Percentiles rank a stretch among this genome's conserved stretches.
phyloP scores from a whole-genome alignment of 2,888 invertebrate species.

The Cyrtodaria siliqua region DNA sequence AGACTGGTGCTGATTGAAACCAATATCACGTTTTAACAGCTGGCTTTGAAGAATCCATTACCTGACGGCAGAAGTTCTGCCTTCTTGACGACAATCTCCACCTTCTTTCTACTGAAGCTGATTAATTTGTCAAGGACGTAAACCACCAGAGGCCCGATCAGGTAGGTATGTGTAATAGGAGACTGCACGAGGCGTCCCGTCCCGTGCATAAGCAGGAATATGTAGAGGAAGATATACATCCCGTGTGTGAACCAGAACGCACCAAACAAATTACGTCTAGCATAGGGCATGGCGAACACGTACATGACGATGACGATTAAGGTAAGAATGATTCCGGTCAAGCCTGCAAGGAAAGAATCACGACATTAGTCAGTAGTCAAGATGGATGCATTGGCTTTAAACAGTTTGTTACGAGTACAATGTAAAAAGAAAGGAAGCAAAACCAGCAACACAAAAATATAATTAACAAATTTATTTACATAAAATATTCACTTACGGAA shows the following conservation, averaged over 20 bases:
- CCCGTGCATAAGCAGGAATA: constrained; percentile 89
- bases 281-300: constrained; percentile 88
- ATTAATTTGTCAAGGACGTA: constrained; percentile 88
- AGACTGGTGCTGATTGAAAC: too few relatives aligned
- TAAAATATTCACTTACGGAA: too few relatives aligned
- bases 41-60: constrained; percentile 77
- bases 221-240: constrained; percentile 88
- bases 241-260: constrained; percentile 89
- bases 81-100: constrained; percentile 88
- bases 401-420: too few relatives aligned
- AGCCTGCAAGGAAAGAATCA: constrained; percentile 86
- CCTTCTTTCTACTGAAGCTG: constrained; percentile 88
- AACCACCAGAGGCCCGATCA: constrained; percentile 88
- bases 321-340: constrained; percentile 88
- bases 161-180: constrained; percentile 88
- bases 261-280: constrained; percentile 87
- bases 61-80: constrained; percentile 89
- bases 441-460: too few relatives aligned
- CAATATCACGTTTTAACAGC: too few relatives aligned
- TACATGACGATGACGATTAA: constrained; percentile 88
- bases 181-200: constrained; percentile 88
- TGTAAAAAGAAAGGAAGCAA: too few relatives aligned
- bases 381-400: too few relatives aligned
- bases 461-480: too few relatives aligned
- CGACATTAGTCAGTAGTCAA: too few relatives aligned